Evolutionary conservation across 2,797 vertebrate genomes (phyloP).

Genomic region (Sebastes iracundus): DNA sequence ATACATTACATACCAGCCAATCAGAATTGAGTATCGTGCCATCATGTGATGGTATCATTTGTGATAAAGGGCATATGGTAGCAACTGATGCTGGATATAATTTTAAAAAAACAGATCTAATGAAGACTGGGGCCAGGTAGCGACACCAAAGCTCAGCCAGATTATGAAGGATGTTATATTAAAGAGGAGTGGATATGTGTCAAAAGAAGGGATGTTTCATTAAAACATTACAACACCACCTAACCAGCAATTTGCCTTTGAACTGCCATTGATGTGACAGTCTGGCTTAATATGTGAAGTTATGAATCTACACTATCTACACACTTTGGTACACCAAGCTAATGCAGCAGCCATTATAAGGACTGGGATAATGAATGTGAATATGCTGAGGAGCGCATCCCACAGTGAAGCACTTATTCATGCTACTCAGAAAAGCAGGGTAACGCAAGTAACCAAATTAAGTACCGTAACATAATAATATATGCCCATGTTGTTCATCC

Average conservation of each 20-base stretch:
- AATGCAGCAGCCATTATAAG: neutral
- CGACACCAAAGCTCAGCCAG: neutral
- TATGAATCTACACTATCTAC: neutral
- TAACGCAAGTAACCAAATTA: too few species aligned
- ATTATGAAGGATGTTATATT: conserved; percentile 2
- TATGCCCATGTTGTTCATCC: too few species aligned
- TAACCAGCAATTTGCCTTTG: neutral
- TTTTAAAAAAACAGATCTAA: neutral
- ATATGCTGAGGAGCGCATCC: too few species aligned
- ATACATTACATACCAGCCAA: neutral
- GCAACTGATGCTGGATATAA: neutral
- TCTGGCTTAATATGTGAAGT: neutral
- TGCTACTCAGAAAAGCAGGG: too few species aligned
- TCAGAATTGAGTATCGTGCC: neutral
- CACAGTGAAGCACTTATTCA: too few species aligned
- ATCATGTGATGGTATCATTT: neutral
- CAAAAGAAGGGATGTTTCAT: neutral
- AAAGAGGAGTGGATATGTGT: neutral
- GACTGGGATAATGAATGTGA: too few species aligned
- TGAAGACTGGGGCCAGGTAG: neutral
- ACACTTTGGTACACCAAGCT: neutral
- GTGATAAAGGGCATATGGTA: neutral
- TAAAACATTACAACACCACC: neutral
- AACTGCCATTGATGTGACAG: neutral
- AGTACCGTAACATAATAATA: too few species aligned